Evolutionary conservation across 2,797 vertebrate species (phyloP), one percentile per base, ranked within the genome.

Genomic region (Tenualosa thibaudeaui): DNA sequence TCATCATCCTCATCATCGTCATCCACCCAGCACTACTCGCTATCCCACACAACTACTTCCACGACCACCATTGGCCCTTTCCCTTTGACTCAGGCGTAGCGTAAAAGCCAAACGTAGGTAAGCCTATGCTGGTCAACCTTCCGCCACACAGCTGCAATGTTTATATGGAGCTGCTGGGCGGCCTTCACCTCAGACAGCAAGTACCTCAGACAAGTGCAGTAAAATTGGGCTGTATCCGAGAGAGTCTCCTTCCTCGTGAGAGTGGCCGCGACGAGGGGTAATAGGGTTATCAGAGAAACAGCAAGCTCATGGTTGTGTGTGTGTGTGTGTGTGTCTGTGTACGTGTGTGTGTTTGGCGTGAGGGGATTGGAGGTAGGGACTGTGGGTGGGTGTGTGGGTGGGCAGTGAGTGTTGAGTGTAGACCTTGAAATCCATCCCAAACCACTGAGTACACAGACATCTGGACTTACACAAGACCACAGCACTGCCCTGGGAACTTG

Each of bases 381-480:
- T 19, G 53, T 5, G 53, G 43, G 81, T 65, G 83, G 7, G 81
- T 56, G 60, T 54, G 68, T 75, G 86, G 84, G 78, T 75, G 68
- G 68, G 51, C 81, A 65, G 83, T 81, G 58, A 83, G 81, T 81
- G 68, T 75, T 85, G 85, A 62, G 75, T 81, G 75, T 54, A 82
- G 58, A 87, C 85, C 82, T 85, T 84, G 7, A 88, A 85, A 81
- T 88, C 84, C 65, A 84, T 88, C 88, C 87, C 87, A 90, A 90
- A 88, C 89, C 86, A 85, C 87, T 13, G 54, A 90, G 85, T 85
- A 90, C 87, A 89, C 86, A 83, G 88, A 88, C 88, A 90, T 91
- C 89, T 90, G 88, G 88, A 90, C 85, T 89, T 91, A 89, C 84
- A 83, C 88, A 89, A 90, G 88, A 87, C 85, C 85, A 24, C 86